phyloP scores from a whole-genome alignment of 2,888 invertebrate species.

The Noctuana brunneofusca region DNA sequence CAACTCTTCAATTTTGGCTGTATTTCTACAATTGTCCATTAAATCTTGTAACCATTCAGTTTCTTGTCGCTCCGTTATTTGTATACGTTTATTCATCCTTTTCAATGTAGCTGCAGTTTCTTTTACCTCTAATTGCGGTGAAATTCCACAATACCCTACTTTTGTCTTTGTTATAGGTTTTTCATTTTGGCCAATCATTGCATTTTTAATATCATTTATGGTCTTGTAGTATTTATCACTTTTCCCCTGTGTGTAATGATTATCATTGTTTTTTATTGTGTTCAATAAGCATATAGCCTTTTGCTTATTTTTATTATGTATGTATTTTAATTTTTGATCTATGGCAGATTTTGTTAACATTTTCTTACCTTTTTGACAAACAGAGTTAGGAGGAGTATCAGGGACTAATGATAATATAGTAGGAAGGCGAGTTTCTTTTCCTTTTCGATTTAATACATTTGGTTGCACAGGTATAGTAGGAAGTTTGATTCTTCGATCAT shows the following conservation, averaged over 20 bases:
- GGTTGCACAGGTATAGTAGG: constrained; percentile 63
- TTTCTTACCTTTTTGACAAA: constrained; percentile 50
- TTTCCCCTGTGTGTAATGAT: constrained; percentile 58
- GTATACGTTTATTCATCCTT: constrained; percentile 76
- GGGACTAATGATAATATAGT: constrained; percentile 42
- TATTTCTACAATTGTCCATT: constrained; percentile 69
- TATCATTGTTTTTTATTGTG: constrained; percentile 57
- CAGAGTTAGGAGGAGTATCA: constrained; percentile 58
- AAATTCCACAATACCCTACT: constrained; percentile 38
- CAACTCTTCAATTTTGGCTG: constrained; percentile 65
- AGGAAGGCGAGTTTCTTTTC: constrained; percentile 41
- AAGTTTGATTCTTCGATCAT: constrained; percentile 57
- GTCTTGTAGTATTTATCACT: constrained; percentile 54
- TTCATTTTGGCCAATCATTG: constrained; percentile 48
- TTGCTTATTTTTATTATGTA: constrained; percentile 64
- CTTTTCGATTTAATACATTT: constrained; percentile 62
- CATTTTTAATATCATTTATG: constrained; percentile 51
- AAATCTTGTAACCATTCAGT: constrained; percentile 77
- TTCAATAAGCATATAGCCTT: constrained; percentile 58
- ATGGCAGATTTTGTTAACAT: constrained; percentile 67
- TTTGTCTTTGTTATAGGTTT: constrained; percentile 48
- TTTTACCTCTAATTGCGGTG: constrained; percentile 58
- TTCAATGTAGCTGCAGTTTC: constrained; percentile 77
- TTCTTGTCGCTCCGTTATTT: constrained; percentile 73
- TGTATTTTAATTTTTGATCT: constrained; percentile 61